phyloP scores from a whole-genome alignment of 2,113 vertebrate species.

The Paedocypris sp. region DNA sequence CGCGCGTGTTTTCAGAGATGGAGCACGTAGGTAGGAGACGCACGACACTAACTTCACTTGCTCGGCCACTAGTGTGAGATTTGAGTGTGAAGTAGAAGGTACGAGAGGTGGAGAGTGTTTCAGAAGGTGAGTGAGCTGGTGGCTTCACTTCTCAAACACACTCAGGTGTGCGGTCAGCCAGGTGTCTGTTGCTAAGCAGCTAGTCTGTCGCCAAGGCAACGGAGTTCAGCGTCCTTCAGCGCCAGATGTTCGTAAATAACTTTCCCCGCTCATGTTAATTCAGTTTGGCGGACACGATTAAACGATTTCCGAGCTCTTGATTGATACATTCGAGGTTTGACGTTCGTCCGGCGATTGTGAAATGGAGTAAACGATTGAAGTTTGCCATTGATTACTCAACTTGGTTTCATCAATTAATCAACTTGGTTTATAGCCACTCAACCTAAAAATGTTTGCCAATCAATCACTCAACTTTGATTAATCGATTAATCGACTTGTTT shows the following conservation, averaged over 20 bases:
- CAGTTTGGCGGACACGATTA: background rate
- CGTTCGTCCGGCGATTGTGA: too few relatives aligned
- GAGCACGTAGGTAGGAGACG: background rate
- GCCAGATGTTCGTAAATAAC: conserved; percentile 8
- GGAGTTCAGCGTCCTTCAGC: conserved; percentile 4
- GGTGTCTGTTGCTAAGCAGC: conserved; percentile 32
- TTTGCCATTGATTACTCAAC: too few relatives aligned
- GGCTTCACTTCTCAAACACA: background rate
- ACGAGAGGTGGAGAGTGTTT: background rate
- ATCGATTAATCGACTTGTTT: too few relatives aligned
- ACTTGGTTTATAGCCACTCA: too few relatives aligned
- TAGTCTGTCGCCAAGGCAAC: conserved; percentile 28
- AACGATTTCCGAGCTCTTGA: too few relatives aligned
- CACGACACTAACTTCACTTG: conserved; percentile 18
- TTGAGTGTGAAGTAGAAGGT: conserved; percentile 2
- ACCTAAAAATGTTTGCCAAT: too few relatives aligned
- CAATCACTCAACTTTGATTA: too few relatives aligned
- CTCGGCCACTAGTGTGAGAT: background rate
- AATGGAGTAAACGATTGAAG: too few relatives aligned
- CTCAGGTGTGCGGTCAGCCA: conserved; percentile 18
- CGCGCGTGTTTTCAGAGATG: too few relatives aligned
- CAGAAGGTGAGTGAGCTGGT: background rate
- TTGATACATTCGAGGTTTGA: too few relatives aligned
- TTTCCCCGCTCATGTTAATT: background rate
- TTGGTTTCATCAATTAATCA: too few relatives aligned